Conservation (phyloP, 37 sponge, comb jelly and placozoan genomes). For the Beroe ovata region DNA sequence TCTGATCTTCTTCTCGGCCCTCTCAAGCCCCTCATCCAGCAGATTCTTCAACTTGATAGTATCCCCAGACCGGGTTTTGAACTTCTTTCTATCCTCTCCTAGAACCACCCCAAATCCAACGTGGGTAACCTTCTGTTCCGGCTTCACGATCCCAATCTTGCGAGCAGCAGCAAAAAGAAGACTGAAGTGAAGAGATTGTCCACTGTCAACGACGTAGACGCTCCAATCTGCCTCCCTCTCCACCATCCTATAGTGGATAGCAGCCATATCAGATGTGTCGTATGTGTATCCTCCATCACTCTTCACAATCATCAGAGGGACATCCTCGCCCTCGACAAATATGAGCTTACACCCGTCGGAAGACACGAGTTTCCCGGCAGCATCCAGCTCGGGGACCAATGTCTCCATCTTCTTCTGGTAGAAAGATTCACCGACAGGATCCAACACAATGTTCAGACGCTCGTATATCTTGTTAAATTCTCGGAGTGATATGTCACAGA, state of each 20-base stretch:
- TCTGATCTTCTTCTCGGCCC: constrained; percentile 74
- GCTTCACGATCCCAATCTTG: constrained; percentile 12
- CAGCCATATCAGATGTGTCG: constrained; percentile 95
- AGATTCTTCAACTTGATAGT: constrained; percentile 86
- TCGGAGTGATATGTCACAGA: constrained; percentile 84
- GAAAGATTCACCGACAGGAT: constrained; percentile 89
- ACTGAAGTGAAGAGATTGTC: constrained; percentile 73
- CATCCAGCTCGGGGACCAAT: constrained; percentile 80
- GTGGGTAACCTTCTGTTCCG: constrained; percentile 76
- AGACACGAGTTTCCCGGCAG: constrained; percentile 3
- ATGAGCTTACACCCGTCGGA: constrained; percentile 69
- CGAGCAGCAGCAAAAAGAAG: constrained; percentile 31
- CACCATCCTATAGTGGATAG: constrained; percentile 80
- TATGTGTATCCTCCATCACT: constrained; percentile 96
- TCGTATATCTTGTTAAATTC: constrained; percentile 75
- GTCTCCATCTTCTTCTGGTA: constrained; percentile 90
- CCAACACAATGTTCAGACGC: constrained; percentile 74
- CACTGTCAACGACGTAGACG: constrained; percentile 94
- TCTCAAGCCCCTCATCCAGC: constrained; percentile 89
- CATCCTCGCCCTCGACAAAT: constrained; percentile 74
- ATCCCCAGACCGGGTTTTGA: constrained; percentile 83
- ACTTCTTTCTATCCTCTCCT: constrained; percentile 91
- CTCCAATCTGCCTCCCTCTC: constrained; percentile 91
- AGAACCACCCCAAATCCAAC: constrained; percentile 98
- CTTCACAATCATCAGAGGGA: constrained; percentile 90